phyloP scores from a whole-genome alignment of 2,888 invertebrate genomes.

The Chrysolina americana region DNA sequence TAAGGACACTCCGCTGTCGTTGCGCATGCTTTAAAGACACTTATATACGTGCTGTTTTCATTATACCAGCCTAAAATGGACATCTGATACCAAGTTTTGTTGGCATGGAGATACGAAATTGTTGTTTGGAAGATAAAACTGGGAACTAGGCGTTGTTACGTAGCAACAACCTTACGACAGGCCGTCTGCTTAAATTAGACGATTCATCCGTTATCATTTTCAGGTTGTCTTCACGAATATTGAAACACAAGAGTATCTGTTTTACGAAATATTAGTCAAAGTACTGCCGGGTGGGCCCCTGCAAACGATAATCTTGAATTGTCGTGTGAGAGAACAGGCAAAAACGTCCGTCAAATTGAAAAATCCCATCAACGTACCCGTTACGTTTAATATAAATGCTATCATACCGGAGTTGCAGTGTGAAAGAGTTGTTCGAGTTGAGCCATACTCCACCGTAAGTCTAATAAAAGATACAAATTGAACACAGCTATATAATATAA shows the following conservation, averaged over 20 bases:
- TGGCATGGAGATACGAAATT: too few relatives aligned
- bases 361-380: constrained; percentile 64
- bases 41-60: too few relatives aligned
- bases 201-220: constrained; percentile 33
- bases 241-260: constrained; percentile 63
- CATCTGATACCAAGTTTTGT: too few relatives aligned
- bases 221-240: constrained; percentile 66
- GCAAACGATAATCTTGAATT: constrained; percentile 61
- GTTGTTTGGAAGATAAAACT: too few relatives aligned
- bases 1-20: too few relatives aligned
- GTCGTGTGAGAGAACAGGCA: constrained; percentile 61
- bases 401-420: constrained; percentile 53
- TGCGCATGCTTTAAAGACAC: too few relatives aligned
- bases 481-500: too few relatives aligned
- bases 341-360: constrained; percentile 60
- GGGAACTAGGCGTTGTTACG: too few relatives aligned
- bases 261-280: constrained; percentile 62
- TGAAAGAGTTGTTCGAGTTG: constrained; percentile 53
- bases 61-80: too few relatives aligned
- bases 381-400: constrained; percentile 59
- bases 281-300: constrained; percentile 61
- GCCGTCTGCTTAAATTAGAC: too few relatives aligned
- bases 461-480: not conserved
- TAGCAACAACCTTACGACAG: too few relatives aligned
- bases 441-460: constrained; percentile 62